Evolutionary conservation across 2,797 vertebrate species (phyloP), one percentile per base, ranked within the genome.

Genomic region (Tachyglossus aculeatus): DNA sequence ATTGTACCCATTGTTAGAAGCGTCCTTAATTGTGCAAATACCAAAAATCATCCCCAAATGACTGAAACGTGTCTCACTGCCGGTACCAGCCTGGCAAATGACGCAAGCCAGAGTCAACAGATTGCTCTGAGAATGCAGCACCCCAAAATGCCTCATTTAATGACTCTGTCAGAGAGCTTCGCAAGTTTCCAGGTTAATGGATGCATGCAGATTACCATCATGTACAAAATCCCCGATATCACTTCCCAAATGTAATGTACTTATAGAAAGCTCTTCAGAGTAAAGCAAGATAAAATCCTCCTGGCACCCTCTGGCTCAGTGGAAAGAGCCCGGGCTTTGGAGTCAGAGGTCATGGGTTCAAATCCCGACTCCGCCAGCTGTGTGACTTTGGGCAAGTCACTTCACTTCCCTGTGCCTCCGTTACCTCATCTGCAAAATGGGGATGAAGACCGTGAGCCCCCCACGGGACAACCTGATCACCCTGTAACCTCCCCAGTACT

Each of bases 181-280:
- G 75, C 40, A 80, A 69, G 77, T 61, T n/a, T 31, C 14, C 41
- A 74, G 78, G 62, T 86, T 88, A 90, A 89, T 85, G 85, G 88
- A 83, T 2, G 22, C 33, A 88, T 72, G 83, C 79, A 88, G 87
- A 91, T 79, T 79, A 71, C 71, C 82, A 0, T 77, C 78, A 86
- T 78, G 78, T 18, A 85, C 70, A 84, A 90, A 91, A 88, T 43
- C 54, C 36, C 74, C 78, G 72, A 71, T 74, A 75, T 67, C 41
- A 63, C 76, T 88, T 87, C 79, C 54, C 80, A 41, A 65, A 33
- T 80, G 58, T 75, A 88, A 80, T 22, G 24, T 21, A 45, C 60
- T 77, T 66, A 76, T 10, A 41, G 78, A 77, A 52, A 80, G 83
- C 53, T 59, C 85, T 70, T 19, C 8, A 22, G 74, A 74, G 48